These are phyloP conservation scores for Gadus macrocephalus DNA, from an alignment of 2,113 vertebrate species.

Conservation along the genomic window DNA sequence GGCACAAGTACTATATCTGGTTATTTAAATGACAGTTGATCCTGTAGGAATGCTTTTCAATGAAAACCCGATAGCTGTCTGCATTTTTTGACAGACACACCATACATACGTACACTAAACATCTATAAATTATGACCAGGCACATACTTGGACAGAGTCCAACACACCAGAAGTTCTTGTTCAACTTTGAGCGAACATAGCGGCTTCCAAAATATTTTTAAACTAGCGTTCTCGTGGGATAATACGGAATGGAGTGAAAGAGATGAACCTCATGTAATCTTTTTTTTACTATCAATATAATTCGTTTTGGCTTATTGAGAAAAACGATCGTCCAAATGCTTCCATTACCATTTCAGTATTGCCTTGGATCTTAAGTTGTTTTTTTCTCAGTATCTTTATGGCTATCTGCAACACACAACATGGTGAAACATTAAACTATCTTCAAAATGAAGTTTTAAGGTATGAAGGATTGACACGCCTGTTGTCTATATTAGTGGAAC, in stretches of 20 bases:
- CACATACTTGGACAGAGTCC: slow-evolving; percentile 7
- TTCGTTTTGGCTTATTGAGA: slow-evolving; percentile 3
- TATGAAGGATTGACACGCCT: neutral
- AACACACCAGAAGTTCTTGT: neutral
- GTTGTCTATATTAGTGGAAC: neutral
- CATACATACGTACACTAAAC: slow-evolving; percentile 1
- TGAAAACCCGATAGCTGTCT: slow-evolving; percentile 6
- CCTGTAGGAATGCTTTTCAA: slow-evolving; percentile 9
- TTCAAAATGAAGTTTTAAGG: neutral
- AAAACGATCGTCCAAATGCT: slow-evolving; percentile 15
- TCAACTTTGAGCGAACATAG: neutral
- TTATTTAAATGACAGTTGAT: neutral
- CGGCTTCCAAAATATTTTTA: neutral
- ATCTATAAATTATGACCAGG: slow-evolving; percentile 5
- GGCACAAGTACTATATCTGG: slow-evolving; percentile 18
- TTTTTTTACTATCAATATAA: no score
- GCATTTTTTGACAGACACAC: neutral
- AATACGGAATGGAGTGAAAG: no score
- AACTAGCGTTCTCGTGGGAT: neutral
- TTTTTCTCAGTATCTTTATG: slow-evolving; percentile 23
- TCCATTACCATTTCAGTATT: slow-evolving; percentile 42
- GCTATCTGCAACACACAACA: slow-evolving; percentile 20
- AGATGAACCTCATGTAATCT: no score
- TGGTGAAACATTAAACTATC: slow-evolving; percentile 8
- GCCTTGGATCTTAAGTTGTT: neutral